Conservation (phyloP, 2,888 invertebrate species). For the Aporophyla nigra region DNA sequence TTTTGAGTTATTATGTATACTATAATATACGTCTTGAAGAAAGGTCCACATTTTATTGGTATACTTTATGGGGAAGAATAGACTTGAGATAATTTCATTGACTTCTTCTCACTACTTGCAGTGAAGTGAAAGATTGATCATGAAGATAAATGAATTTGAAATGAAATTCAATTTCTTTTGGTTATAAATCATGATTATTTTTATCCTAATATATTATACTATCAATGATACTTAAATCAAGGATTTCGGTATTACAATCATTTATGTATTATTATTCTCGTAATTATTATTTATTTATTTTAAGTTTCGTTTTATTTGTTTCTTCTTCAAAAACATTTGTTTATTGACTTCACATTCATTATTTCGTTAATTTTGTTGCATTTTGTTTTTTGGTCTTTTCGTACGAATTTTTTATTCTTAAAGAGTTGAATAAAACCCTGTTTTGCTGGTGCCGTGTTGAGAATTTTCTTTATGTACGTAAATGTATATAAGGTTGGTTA, state of each 20-base stretch:
- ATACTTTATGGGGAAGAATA: not conserved
- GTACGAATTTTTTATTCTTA: conserved; percentile 18
- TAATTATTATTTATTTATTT: conserved; percentile 5
- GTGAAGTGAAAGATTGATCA: not conserved
- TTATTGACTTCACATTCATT: conserved; percentile 47
- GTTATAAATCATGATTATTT: not conserved
- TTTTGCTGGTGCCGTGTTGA: conserved; percentile 80
- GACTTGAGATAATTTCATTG: not conserved
- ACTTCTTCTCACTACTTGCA: not conserved
- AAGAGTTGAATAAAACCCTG: conserved; percentile 42
- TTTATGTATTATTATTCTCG: conserved; percentile 13
- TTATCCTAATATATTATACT: not conserved
- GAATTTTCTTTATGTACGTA: conserved; percentile 46
- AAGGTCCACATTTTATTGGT: not conserved
- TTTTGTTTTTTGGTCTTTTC: conserved; percentile 70
- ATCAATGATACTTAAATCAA: not conserved
- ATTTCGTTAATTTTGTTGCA: conserved; percentile 71
- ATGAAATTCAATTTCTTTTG: not conserved
- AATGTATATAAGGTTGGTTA: conserved; percentile 50
- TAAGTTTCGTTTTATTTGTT: conserved; percentile 25
- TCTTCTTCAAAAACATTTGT: not conserved
- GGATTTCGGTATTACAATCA: not conserved
- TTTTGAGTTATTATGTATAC: not conserved
- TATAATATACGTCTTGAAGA: not conserved
- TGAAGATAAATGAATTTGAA: not conserved